A percentile compares a stretch with the other conserved stretches of the same genome.
These are phyloP conservation scores for Trachymyrmex septentrionalis DNA, from an alignment of 1,140 invertebrate genomes.

Conservation along the genomic window DNA sequence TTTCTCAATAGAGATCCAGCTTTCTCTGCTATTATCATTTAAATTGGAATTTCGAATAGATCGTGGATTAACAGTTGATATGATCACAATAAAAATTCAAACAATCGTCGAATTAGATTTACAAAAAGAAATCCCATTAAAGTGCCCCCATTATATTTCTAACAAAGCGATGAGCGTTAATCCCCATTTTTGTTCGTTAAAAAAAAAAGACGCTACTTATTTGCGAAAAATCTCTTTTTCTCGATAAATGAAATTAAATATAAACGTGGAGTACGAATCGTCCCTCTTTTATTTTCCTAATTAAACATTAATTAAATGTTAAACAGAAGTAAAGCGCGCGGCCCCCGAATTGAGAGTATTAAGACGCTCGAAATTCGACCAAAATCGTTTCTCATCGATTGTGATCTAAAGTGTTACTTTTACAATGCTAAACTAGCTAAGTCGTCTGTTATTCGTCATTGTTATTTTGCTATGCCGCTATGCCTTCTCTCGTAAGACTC, in stretches of 20 bases:
- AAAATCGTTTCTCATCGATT: constrained; percentile 14
- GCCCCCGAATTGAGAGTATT: constrained; percentile 6
- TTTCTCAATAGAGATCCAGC: constrained; percentile 4
- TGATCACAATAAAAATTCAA: constrained; percentile 13
- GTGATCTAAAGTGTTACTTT: constrained; percentile 66
- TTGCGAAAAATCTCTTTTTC: constrained; percentile 2
- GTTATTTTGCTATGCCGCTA: neutral
- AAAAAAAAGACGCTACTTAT: neutral
- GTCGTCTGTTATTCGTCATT: constrained; percentile 10
- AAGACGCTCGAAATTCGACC: constrained; percentile 29
- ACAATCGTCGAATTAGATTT: neutral
- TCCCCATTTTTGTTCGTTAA: neutral
- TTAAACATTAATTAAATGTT: neutral
- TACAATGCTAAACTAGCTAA: constrained; percentile 60
- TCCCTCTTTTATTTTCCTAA: neutral
- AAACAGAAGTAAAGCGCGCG: constrained; percentile 17
- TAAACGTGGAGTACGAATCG: neutral
- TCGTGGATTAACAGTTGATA: constrained; percentile 45
- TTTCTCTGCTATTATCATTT: neutral
- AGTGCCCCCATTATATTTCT: constrained; percentile 10
- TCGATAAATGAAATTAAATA: constrained; percentile 8
- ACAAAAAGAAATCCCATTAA: constrained; percentile 5
- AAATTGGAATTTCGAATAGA: neutral
- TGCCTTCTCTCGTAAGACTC: neutral
- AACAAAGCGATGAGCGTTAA: constrained; percentile 8